Percentiles rank a stretch among this genome's conserved stretches.
Conservation (phyloP, 2,888 invertebrate genomes). For the Cheilosia soror region DNA sequence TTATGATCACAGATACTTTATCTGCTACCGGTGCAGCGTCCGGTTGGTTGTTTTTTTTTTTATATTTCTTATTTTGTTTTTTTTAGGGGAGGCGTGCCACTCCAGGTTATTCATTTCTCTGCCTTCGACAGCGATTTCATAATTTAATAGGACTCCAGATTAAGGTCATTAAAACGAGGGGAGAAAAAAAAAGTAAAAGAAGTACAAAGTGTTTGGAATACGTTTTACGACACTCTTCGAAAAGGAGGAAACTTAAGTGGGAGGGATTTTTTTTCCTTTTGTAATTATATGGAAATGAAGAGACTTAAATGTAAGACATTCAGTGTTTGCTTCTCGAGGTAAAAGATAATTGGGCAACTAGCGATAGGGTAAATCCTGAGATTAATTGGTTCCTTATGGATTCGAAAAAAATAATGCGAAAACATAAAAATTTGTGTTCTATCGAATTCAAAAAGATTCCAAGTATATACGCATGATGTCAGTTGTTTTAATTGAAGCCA, state of each 20-base stretch:
- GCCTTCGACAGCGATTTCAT: slow-evolving; percentile 19
- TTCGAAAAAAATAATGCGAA: too few relatives aligned
- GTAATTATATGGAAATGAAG: too few relatives aligned
- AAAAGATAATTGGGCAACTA: too few relatives aligned
- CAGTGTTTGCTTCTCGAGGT: too few relatives aligned
- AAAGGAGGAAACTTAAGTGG: neutral
- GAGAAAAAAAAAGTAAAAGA: slow-evolving; percentile 2
- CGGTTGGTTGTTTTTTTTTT: slow-evolving; percentile 27
- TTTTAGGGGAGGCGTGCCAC: neutral
- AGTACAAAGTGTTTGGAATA: slow-evolving; percentile 28
- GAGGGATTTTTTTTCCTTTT: neutral
- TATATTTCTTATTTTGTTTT: neutral
- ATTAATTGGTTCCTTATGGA: too few relatives aligned
- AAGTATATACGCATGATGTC: too few relatives aligned
- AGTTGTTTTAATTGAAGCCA: too few relatives aligned
- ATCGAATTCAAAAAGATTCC: too few relatives aligned
- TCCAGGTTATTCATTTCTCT: slow-evolving; percentile 20
- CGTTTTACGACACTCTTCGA: slow-evolving; percentile 17
- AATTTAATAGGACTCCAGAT: slow-evolving; percentile 43
- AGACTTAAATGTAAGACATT: too few relatives aligned
- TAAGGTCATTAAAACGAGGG: slow-evolving; percentile 35
- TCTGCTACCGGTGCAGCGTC: slow-evolving; percentile 49
- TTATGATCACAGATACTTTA: slow-evolving; percentile 53
- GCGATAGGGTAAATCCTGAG: too few relatives aligned
- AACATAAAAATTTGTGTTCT: too few relatives aligned